These are phyloP conservation scores for Chiridota heheva DNA, from an alignment of 35 echinoderm and acorn worm genomes.

Conservation along the genomic window DNA sequence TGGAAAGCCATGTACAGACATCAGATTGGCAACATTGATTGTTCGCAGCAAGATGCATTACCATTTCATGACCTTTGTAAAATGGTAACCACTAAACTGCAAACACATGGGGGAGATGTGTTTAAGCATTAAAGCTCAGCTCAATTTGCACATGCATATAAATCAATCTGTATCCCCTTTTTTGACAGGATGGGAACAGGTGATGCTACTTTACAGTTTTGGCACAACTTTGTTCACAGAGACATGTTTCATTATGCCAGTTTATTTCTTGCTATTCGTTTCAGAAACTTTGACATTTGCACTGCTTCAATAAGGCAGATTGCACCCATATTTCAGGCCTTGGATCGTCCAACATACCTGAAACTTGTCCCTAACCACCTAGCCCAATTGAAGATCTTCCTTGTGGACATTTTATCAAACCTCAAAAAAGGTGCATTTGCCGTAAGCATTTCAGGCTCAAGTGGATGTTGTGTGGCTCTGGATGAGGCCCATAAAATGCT, in stretches of 20 bases:
- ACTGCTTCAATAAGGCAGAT: conserved; percentile 31
- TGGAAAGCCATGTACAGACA: conserved; percentile 43
- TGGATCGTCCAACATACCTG: conserved; percentile 53
- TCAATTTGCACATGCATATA: neutral
- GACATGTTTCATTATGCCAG: conserved; percentile 53
- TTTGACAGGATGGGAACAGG: neutral
- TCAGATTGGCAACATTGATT: conserved; percentile 17
- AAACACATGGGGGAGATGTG: neutral
- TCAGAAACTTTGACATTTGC: conserved; percentile 25
- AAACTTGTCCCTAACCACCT: conserved; percentile 42
- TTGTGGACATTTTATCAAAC: neutral
- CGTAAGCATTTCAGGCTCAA: conserved; percentile 33
- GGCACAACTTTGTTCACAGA: conserved; percentile 52
- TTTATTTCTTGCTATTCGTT: conserved; percentile 50
- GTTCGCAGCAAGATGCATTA: neutral
- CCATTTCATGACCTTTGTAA: neutral
- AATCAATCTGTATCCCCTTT: conserved; percentile 3
- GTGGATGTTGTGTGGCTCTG: conserved; percentile 36
- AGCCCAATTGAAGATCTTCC: conserved; percentile 37
- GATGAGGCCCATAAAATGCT: conserved; percentile 75
- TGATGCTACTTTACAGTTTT: conserved; percentile 56
- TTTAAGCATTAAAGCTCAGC: neutral
- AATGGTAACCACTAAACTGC: neutral
- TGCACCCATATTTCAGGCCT: conserved; percentile 51
- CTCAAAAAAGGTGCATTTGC: conserved; percentile 46